Evolutionary conservation across 2,797 vertebrate genomes (phyloP).

Genomic region (Phataginus tetradactyla): DNA sequence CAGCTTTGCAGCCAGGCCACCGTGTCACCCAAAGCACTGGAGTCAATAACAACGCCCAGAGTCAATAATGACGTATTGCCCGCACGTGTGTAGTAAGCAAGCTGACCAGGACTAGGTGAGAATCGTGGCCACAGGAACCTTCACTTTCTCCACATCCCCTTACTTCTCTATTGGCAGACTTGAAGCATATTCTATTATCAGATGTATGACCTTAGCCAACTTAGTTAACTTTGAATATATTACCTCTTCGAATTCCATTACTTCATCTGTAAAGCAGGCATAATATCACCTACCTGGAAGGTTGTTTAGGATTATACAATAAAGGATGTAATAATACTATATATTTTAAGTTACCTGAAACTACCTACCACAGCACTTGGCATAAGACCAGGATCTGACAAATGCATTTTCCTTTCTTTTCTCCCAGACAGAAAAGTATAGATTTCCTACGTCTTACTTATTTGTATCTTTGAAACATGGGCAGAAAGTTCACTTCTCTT

Average conservation of each 20-base stretch:
- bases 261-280: conserved; percentile 29
- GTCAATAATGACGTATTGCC: no score
- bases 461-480: background rate
- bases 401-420: background rate
- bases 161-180: background rate
- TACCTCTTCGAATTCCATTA: background rate
- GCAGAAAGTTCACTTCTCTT: background rate
- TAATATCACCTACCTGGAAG: background rate
- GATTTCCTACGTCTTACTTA: background rate
- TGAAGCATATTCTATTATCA: background rate
- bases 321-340: background rate
- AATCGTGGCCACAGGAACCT: no score
- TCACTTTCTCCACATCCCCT: no score
- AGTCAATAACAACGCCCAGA: no score
- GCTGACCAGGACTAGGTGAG: no score
- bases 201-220: background rate
- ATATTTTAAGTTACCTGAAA: background rate
- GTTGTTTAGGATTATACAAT: background rate
- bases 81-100: no score
- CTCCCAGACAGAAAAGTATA: background rate
- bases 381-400: background rate
- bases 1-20: no score
- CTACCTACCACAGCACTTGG: background rate
- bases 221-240: background rate
- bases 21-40: no score